Evolutionary conservation across 30 jellyfish, hydroid and myxozoan genomes (phyloP), one percentile per base, ranked within the genome.

Genomic region (Clytia hemisphaerica): DNA sequence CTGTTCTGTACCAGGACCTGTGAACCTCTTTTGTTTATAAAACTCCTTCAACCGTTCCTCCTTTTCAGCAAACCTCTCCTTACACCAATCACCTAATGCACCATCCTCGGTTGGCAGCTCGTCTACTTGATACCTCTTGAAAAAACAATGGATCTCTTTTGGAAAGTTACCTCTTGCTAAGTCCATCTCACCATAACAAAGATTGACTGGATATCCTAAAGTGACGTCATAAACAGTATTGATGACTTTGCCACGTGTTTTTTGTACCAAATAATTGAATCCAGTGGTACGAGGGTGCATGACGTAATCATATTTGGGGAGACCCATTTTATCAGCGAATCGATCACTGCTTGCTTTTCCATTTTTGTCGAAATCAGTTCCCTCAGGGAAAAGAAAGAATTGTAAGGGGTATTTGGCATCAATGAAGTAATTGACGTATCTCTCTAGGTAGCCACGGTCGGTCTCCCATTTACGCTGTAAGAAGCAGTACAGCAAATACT

Each of bases 211-310:
- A 75, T 88, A 88, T 14, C 90, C 97, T 6, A 88, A 44, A 29
- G 97, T 88, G 48, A 88, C 94, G 62, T 88, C 97, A 31, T 88
- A 94, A 21, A 88, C 85, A 15, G 90, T 71, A 37, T 73, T 76
- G 45, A 87, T 59, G 36, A 60, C 40, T 0, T 34, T 64, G 22
- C 78, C 92, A n/a, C 96, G 85, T 50, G 79, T 50, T 27, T 68
- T 79, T 45, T 87, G 92, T 21, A 87, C 85, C 12, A 87, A 58
- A 62, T 78, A 87, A 67, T 79, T 79, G 47, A 87, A 87, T 22
- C 96, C 96, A 21, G 84, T 91, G 18, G 79, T 94, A 27, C 93
- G 73, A 25, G 96, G 96, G 40, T 87, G 96, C 15, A 87, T 83
- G 47, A 71, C 86, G 61, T 87, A 68, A 30, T 79, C 67, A 47